A percentile compares a stretch with the other conserved stretches of the same genome.
phyloP scores from a whole-genome alignment of 2,113 vertebrate genomes.

The Xerus inauris region DNA sequence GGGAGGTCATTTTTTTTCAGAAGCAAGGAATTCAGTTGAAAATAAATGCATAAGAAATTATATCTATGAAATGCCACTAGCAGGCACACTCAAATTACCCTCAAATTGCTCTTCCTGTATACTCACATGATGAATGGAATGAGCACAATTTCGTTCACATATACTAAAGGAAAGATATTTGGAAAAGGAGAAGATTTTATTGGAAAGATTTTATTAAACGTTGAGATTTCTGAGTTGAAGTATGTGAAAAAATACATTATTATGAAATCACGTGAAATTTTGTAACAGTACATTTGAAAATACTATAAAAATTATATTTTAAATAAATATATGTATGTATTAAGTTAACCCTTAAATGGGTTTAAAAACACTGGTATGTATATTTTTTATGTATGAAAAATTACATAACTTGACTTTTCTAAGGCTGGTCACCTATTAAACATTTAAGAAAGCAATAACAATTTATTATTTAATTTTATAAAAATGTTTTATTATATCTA shows the following conservation, averaged over 20 bases:
- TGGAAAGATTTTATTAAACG: slow-evolving; percentile 51
- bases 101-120: background rate
- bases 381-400: slow-evolving; percentile 62
- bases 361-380: slow-evolving; percentile 67
- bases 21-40: background rate
- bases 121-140: background rate
- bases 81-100: background rate
- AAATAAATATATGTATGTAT: slow-evolving; percentile 83
- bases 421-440: slow-evolving; percentile 80
- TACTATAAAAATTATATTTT: slow-evolving; percentile 68
- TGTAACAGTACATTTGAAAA: slow-evolving; percentile 71
- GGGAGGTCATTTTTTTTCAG: background rate
- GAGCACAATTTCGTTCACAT: background rate
- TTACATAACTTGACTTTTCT: slow-evolving; percentile 72
- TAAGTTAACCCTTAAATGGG: slow-evolving; percentile 63
- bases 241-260: slow-evolving; percentile 38
- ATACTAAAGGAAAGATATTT: background rate
- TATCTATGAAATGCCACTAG: background rate
- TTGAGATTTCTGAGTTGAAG: slow-evolving; percentile 36
- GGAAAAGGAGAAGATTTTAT: slow-evolving; percentile 1
- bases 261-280: slow-evolving; percentile 55
- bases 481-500: slow-evolving; percentile 56
- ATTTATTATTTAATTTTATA: slow-evolving; percentile 45
- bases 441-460: slow-evolving; percentile 62
- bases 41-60: background rate